Evolutionary conservation across 2,113 vertebrate species (phyloP).

Genomic region (Cairina moschata): DNA sequence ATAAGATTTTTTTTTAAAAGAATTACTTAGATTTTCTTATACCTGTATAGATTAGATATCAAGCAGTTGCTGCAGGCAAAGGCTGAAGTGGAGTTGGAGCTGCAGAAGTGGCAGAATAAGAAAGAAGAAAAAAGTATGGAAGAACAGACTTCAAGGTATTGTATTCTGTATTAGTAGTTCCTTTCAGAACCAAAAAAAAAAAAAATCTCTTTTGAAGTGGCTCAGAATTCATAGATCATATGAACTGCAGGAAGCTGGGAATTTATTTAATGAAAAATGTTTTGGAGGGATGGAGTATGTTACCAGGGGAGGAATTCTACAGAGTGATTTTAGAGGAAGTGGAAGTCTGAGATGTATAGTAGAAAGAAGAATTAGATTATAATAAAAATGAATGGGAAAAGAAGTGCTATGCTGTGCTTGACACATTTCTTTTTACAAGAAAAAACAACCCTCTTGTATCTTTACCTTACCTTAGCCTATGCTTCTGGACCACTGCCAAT

Average conservation of each 20-base stretch:
- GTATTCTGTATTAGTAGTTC: background rate
- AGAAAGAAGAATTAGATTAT: background rate
- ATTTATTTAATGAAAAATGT: background rate
- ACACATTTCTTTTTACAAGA: background rate
- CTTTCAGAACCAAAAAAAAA: background rate
- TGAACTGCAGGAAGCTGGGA: background rate
- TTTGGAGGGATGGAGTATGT: background rate
- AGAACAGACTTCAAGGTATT: conserved; percentile 55
- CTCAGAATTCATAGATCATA: background rate
- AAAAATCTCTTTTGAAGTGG: background rate
- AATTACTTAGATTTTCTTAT: background rate
- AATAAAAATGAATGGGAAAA: background rate
- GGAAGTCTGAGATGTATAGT: background rate
- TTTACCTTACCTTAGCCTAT: background rate
- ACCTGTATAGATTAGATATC: conserved; percentile 76
- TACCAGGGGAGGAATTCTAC: background rate
- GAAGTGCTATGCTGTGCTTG: background rate
- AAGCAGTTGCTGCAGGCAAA: conserved; percentile 74
- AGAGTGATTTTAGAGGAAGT: background rate
- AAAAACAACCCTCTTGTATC: background rate
- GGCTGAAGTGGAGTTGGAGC: conserved; percentile 71
- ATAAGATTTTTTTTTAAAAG: too few relatives aligned
- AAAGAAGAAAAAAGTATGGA: conserved; percentile 9
- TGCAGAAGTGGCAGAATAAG: conserved; percentile 61
- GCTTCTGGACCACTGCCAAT: background rate